phyloP scores from a whole-genome alignment of 2,797 vertebrate genomes.

The Enteromius argenteus region DNA sequence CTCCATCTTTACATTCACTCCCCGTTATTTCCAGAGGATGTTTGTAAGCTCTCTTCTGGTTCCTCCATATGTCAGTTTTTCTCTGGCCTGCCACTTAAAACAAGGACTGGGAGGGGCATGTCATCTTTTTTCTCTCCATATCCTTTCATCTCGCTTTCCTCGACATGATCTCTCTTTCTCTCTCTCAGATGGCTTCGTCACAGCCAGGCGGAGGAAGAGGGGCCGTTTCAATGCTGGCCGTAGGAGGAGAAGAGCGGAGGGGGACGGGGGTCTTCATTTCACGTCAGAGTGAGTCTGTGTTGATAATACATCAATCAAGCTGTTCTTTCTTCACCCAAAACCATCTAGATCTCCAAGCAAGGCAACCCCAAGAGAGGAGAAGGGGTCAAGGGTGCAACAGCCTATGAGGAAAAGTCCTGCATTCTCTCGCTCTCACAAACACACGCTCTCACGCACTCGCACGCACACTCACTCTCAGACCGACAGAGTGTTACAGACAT shows the following conservation, averaged over 20 bases:
- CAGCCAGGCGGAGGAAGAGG: constrained; percentile 2
- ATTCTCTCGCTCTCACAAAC: constrained; percentile 58
- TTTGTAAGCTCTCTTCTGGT: not conserved
- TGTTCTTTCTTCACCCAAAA: constrained; percentile 55
- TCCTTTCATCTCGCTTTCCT: constrained; percentile 34
- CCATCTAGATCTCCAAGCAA: constrained; percentile 63
- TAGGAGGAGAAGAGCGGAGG: constrained; percentile 52
- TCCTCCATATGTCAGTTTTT: constrained; percentile 13
- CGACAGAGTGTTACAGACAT: constrained; percentile 59
- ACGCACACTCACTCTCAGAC: constrained; percentile 60
- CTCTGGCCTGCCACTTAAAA: constrained; percentile 33
- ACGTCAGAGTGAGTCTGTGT: constrained; percentile 62
- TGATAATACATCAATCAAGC: constrained; percentile 61
- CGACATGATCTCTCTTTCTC: not conserved
- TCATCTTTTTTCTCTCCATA: constrained; percentile 20
- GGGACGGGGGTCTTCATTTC: constrained; percentile 61
- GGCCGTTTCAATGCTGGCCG: constrained; percentile 16
- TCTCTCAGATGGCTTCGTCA: constrained; percentile 7
- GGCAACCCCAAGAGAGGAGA: constrained; percentile 54
- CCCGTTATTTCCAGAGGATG: constrained; percentile 34
- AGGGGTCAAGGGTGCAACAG: constrained; percentile 63
- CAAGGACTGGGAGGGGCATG: constrained; percentile 38
- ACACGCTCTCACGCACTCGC: constrained; percentile 20
- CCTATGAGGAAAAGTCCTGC: constrained; percentile 66
- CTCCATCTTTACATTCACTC: constrained; percentile 48